A percentile compares a stretch with the other conserved stretches of the same genome.
Evolutionary conservation across 2,797 vertebrate species (phyloP).

Genomic region (Mionectes olivaceus): DNA sequence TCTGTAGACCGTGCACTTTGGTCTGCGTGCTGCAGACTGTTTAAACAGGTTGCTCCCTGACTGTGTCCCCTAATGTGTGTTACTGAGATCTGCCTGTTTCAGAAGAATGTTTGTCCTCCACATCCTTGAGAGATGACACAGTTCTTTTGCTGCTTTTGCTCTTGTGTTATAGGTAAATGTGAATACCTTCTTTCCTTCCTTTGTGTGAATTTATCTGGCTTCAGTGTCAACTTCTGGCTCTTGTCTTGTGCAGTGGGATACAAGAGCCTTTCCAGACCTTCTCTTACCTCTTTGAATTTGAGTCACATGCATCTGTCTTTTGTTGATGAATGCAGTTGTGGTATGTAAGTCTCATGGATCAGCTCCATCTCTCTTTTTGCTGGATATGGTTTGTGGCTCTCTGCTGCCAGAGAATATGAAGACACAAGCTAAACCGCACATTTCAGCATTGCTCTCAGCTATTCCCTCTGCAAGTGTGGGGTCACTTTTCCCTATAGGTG

Average conservation of each 20-base stretch:
- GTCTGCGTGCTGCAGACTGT: background rate
- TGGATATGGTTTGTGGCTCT: background rate
- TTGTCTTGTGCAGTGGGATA: background rate
- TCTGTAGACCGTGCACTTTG: background rate
- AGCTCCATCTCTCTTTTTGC: background rate
- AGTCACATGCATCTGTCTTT: background rate
- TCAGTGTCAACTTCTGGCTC: background rate
- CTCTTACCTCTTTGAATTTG: background rate
- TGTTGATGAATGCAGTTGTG: background rate
- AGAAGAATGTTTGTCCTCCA: background rate
- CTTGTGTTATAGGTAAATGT: background rate
- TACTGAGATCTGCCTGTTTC: background rate
- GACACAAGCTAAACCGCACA: accelerated
- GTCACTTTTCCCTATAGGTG: accelerated
- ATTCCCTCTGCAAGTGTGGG: background rate
- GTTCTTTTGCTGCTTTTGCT: background rate
- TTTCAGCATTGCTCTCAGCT: background rate
- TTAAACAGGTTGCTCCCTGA: background rate
- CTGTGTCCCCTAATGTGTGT: accelerated
- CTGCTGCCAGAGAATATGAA: background rate
- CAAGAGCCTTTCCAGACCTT: background rate
- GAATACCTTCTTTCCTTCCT: background rate
- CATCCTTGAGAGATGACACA: background rate
- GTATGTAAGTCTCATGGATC: background rate
- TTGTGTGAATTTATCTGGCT: background rate